These are phyloP conservation scores for Pseudopipra pipra DNA, from an alignment of 2,113 vertebrate genomes.

Conservation along the genomic window DNA sequence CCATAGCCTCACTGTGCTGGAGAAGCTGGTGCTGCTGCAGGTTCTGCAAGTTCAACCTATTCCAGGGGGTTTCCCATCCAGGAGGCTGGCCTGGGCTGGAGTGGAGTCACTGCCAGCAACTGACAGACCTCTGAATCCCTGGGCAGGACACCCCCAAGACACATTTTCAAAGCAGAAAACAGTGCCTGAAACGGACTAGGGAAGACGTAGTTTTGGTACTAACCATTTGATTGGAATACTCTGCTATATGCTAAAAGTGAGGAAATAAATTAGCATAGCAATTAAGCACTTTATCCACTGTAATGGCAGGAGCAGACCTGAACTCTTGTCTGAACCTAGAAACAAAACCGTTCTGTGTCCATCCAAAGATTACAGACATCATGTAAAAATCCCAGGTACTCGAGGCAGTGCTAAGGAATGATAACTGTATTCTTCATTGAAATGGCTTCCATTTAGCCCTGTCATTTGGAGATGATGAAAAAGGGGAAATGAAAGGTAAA, in stretches of 20 bases:
- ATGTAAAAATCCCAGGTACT: neutral
- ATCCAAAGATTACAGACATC: neutral
- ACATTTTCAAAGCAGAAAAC: neutral
- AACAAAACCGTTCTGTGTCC: neutral
- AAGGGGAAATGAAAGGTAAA: conserved; percentile 5
- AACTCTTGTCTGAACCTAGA: neutral
- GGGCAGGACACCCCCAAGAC: neutral
- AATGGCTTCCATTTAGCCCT: neutral
- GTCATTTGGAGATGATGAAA: neutral
- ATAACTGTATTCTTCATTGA: neutral
- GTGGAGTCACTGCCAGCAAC: accelerated
- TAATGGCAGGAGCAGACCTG: neutral
- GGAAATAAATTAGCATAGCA: neutral
- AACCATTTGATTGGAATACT: neutral
- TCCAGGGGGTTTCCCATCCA: neutral
- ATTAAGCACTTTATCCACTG: neutral
- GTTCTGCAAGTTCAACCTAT: accelerated
- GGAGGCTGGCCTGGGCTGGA: neutral
- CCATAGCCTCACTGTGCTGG: neutral
- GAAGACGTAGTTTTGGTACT: neutral
- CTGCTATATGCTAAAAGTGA: neutral
- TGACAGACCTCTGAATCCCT: neutral
- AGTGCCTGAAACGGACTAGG: neutral
- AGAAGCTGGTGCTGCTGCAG: accelerated
- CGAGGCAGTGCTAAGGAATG: neutral